These are phyloP conservation scores for Erythrolamprus reginae DNA, from an alignment of 2,113 vertebrate genomes.

Conservation along the genomic window DNA sequence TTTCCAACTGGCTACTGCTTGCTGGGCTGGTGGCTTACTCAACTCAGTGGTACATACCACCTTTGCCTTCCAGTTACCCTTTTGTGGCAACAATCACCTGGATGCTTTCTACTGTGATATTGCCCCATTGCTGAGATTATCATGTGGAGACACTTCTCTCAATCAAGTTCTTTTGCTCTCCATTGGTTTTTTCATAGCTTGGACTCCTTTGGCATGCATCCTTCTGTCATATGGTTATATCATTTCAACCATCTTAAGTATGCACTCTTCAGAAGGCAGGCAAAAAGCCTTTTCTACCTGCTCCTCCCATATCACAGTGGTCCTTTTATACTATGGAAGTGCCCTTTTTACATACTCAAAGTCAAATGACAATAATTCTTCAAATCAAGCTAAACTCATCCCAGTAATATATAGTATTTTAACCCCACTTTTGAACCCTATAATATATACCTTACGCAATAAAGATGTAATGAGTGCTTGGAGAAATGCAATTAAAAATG, in stretches of 20 bases:
- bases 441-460: constrained; percentile 50
- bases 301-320: constrained; percentile 46
- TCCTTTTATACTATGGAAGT: constrained; percentile 45
- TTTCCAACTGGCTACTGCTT: neutral
- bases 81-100: constrained; percentile 38
- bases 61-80: constrained; percentile 36
- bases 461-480: constrained; percentile 36
- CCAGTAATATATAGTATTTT: constrained; percentile 37
- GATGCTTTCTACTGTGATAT: constrained; percentile 60
- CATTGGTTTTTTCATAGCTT: constrained; percentile 27
- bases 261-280: constrained; percentile 34
- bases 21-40: constrained; percentile 33
- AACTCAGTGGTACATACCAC: constrained; percentile 15
- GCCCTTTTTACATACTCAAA: constrained; percentile 35
- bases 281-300: constrained; percentile 53
- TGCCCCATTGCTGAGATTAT: constrained; percentile 45
- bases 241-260: constrained; percentile 35
- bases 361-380: constrained; percentile 13
- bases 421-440: constrained; percentile 52
- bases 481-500: neutral
- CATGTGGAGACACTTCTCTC: constrained; percentile 41
- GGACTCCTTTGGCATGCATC: constrained; percentile 30
- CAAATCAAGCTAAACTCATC: constrained; percentile 14
- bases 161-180: constrained; percentile 33
- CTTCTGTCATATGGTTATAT: constrained; percentile 42